These are phyloP conservation scores for Nibea coibor DNA, from an alignment of 2,113 vertebrate species.

Conservation along the genomic window DNA sequence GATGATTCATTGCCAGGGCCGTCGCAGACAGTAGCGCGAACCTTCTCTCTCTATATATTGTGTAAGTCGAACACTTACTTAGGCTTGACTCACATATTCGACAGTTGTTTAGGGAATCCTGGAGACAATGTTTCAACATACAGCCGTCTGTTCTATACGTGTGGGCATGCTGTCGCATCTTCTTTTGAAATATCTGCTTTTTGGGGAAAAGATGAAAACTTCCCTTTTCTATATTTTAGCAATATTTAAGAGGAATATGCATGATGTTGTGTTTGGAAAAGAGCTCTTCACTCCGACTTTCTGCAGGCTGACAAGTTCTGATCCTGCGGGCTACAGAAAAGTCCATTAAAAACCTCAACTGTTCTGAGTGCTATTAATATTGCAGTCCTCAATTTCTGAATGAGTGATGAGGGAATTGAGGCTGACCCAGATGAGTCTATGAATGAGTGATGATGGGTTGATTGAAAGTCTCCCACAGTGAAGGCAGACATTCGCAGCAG, in stretches of 20 bases:
- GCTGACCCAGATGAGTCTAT: constrained; percentile 77
- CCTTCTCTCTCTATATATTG: neutral
- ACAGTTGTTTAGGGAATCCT: constrained; percentile 9
- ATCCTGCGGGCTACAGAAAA: constrained; percentile 38
- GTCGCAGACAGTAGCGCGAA: constrained; percentile 5
- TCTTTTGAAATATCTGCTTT: constrained; percentile 20
- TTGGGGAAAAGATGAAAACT: neutral
- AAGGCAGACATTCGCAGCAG: constrained; percentile 6
- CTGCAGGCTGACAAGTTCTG: constrained; percentile 37
- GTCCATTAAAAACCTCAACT: constrained; percentile 74
- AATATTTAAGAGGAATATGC: constrained; percentile 3
- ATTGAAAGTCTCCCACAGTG: constrained; percentile 54
- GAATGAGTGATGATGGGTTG: constrained; percentile 73
- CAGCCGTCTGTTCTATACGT: constrained; percentile 1
- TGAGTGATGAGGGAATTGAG: constrained; percentile 76
- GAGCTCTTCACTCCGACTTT: constrained; percentile 2
- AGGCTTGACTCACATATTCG: constrained; percentile 15
- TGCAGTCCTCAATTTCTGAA: constrained; percentile 80
- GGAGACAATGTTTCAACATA: neutral
- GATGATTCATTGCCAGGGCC: constrained; percentile 47
- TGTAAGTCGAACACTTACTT: constrained; percentile 1
- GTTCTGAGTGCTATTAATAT: constrained; percentile 79
- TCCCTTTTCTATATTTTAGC: constrained; percentile 31
- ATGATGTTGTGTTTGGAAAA: constrained; percentile 20
- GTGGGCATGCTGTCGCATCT: neutral